A percentile compares a stretch with the other conserved stretches of the same genome.
phyloP scores from a whole-genome alignment of 1,140 invertebrate species.

The Palaemon carinicauda region DNA sequence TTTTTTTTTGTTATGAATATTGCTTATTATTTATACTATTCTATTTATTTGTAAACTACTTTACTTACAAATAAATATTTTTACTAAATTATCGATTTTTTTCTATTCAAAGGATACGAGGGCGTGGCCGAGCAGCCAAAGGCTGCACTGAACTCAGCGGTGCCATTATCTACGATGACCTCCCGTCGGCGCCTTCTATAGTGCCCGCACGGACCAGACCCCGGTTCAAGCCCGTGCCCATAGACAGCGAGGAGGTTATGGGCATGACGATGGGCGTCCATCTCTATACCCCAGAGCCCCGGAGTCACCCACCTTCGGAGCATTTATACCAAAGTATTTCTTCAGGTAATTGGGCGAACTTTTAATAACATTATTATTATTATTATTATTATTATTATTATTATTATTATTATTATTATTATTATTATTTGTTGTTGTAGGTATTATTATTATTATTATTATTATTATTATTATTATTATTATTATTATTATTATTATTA shows the following conservation, averaged over 20 bases:
- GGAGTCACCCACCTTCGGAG: slow-evolving; percentile 38
- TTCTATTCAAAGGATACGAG: slow-evolving; percentile 16
- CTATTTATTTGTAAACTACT: no score
- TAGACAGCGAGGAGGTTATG: slow-evolving; percentile 34
- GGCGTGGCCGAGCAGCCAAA: slow-evolving; percentile 26
- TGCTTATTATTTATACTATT: no score
- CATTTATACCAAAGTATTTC: slow-evolving; percentile 50
- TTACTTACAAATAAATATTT: no score
- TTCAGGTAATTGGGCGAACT: slow-evolving; percentile 1
- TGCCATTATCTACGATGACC: slow-evolving; percentile 43
- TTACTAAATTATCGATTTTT: neutral
- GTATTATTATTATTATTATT: no score
- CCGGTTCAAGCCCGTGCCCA: slow-evolving; percentile 34
- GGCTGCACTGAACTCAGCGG: slow-evolving; percentile 50
- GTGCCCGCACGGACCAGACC: slow-evolving; percentile 35
- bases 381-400: no score
- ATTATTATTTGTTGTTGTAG: no score
- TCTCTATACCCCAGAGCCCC: slow-evolving; percentile 41
- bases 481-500: no score
- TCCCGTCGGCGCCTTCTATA: slow-evolving; percentile 33
- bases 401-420: no score
- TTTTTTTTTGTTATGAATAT: no score
- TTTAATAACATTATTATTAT: no score
- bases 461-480: no score
- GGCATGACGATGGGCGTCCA: slow-evolving; percentile 45